Evolutionary conservation across 2,113 vertebrate species (phyloP), one percentile per base, ranked within the genome.

Genomic region (Plestiodon gilberti): DNA sequence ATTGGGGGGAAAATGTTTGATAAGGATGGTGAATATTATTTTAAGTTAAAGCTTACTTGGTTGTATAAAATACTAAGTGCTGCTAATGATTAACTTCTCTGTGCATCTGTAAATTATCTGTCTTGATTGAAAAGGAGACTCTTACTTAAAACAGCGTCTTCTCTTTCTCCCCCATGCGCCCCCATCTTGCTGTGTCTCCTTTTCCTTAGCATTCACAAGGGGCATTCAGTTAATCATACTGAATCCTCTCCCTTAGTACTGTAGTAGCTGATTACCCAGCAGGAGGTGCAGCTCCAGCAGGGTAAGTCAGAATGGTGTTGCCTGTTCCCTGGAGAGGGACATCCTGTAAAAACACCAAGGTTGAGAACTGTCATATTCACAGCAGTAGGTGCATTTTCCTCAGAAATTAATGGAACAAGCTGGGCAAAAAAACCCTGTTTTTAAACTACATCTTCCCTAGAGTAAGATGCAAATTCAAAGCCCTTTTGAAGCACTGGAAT

Each of bases 401-500:
- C 95, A 95, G 96, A 97, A 97, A 97, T 97, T 97, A 97, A 97
- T 97, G 97, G 96, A 96, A 95, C 96, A 96, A 96, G 96, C 95
- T 95, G 94, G 95, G 95, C 93, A 96, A 95, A 97, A 78, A 83
- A 64, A 78, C 48, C 55, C 96, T 95, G 96, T 97, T 97, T 96
- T 96, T 95, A 96, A 96, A 95, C 96, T 97, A 93, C 93, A 94
- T 96, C 96, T 97, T 97, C 97, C 96, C 96, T 96, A 96, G 96
- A 97, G 97, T 97, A 95, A 97, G 96, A 97, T 97, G 96, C 96
- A 97, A 97, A 97, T 97, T 97, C 96, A 97, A 97, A 97, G 96
- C 94, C 95, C 95, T 95, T 97, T 97, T 97, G 97, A 97, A 97
- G 96, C 95, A 91, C 87, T 87, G 88, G 90, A 96, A 97, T 96